Base-by-base conservation (phyloP, 2,888 invertebrate genomes). In the Dendrolimus houi region DNA sequence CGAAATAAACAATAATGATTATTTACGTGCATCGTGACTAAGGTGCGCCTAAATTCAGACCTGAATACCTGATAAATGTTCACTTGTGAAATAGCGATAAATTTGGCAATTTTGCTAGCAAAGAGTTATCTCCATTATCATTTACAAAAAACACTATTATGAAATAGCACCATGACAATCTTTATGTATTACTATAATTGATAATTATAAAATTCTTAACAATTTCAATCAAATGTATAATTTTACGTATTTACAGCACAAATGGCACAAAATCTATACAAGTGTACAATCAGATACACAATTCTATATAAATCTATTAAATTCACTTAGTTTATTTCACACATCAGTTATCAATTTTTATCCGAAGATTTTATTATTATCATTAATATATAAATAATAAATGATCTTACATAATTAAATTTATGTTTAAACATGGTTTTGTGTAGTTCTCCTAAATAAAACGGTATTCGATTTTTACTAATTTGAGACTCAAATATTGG, bases 141-240 rank as follows among this genome's bases (percentile, higher is more conserved):
- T 29, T 6, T 29, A 29, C 29, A 3, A 13, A 55, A 42, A 55
- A 29, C 29, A 55, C 52, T 55, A 55, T 57, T 56, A 53, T 54
- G 12, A 54, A 54, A 57, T 57, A 57, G 57, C 57, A 57, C 57
- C 57, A 52, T 57, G 41, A 57, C 7, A 57, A 29, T 53, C 14
- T 40, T 41, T 47, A 57, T 42, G n/a, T 53, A 13, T 41, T 41
- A 47, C 47, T 42, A 57, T 42, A 14, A 47, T 57, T 14, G 41
- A 47, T 12, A 41, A 54, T 57, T 29, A 54, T 47, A 57, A 54
- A 40, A 52, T 47, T 54, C 29, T 56, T 10, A 57, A 54, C 53
- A 47, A 57, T 57, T 53, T 54, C 54, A 29, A 54, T 54, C 54
- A 54, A 54, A 54, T 14, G 29, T 53, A 40, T 54, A 40, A 54